Evolutionary conservation across 2,888 invertebrate genomes (phyloP).

Genomic region (Zeuzera pyrina): DNA sequence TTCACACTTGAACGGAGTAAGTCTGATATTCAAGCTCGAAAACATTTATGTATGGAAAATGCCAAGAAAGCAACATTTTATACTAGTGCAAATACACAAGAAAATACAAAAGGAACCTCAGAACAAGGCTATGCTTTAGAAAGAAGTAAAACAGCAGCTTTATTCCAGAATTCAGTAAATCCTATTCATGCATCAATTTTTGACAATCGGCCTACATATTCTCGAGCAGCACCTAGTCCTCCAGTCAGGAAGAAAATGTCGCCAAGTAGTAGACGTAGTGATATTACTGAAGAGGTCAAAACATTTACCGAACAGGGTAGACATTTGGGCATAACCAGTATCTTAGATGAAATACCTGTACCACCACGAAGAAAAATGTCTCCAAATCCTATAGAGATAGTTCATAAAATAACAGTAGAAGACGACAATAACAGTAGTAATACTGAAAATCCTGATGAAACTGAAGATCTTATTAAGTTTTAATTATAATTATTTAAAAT

Average conservation of each 20-base stretch:
- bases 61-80: constrained; percentile 50
- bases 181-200: constrained; percentile 47
- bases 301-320: constrained; percentile 39
- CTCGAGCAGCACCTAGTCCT: constrained; percentile 60
- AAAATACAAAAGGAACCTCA: constrained; percentile 17
- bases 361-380: constrained; percentile 56
- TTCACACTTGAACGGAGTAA: constrained; percentile 61
- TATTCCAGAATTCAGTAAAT: constrained; percentile 34
- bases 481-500: too few relatives aligned
- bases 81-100: constrained; percentile 26
- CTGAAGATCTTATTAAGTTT: constrained; percentile 61
- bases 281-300: constrained; percentile 29
- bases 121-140: constrained; percentile 35
- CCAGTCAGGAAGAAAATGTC: constrained; percentile 55
- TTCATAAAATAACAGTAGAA: too few relatives aligned
- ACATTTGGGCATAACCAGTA: constrained; percentile 38
- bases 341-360: constrained; percentile 46
- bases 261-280: constrained; percentile 32
- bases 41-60: constrained; percentile 33
- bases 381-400: constrained; percentile 30
- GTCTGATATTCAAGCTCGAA: constrained; percentile 56
- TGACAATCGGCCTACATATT: constrained; percentile 50
- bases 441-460: constrained; percentile 21
- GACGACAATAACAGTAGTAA: constrained; percentile 18
- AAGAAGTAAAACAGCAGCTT: constrained; percentile 56